phyloP scores from a whole-genome alignment of 2,888 invertebrate species.

The Drosophila glabriapex region DNA sequence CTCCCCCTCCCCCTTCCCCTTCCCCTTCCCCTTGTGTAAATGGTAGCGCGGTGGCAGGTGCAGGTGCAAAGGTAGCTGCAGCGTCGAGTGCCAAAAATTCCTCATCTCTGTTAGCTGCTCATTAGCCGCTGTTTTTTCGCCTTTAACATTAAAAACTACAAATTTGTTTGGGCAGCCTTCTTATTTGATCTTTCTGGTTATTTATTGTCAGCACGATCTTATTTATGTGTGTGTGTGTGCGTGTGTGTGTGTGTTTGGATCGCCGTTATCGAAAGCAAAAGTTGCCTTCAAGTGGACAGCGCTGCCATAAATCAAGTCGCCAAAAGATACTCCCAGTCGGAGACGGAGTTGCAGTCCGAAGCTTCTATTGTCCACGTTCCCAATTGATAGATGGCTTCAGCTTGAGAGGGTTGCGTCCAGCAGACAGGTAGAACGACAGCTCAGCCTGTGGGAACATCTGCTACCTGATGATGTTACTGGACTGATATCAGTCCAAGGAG shows the following conservation, averaged over 20 bases:
- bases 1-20: background rate
- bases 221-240: constrained; percentile 53
- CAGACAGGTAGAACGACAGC: constrained; percentile 4
- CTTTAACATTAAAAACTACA: constrained; percentile 43
- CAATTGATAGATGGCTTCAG: constrained; percentile 55
- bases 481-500: constrained; percentile 18
- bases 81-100: constrained; percentile 19
- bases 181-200: constrained; percentile 21
- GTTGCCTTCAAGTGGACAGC: constrained; percentile 21
- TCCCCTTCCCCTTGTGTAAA: constrained; percentile 11
- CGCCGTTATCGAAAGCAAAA: constrained; percentile 44
- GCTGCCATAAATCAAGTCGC: constrained; percentile 66
- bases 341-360: constrained; percentile 8
- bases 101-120: constrained; percentile 42
- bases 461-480: constrained; percentile 21
- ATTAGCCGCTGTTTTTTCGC: constrained; percentile 56
- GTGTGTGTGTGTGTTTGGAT: constrained; percentile 29
- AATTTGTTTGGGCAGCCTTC: constrained; percentile 29
- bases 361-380: constrained; percentile 48
- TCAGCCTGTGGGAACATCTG: constrained; percentile 42
- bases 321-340: constrained; percentile 28
- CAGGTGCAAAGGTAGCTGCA: constrained; percentile 9
- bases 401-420: background rate
- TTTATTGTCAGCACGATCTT: constrained; percentile 52
- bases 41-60: constrained; percentile 9